Conservation (phyloP, 1,140 invertebrate genomes). For the Cydia strobilella region DNA sequence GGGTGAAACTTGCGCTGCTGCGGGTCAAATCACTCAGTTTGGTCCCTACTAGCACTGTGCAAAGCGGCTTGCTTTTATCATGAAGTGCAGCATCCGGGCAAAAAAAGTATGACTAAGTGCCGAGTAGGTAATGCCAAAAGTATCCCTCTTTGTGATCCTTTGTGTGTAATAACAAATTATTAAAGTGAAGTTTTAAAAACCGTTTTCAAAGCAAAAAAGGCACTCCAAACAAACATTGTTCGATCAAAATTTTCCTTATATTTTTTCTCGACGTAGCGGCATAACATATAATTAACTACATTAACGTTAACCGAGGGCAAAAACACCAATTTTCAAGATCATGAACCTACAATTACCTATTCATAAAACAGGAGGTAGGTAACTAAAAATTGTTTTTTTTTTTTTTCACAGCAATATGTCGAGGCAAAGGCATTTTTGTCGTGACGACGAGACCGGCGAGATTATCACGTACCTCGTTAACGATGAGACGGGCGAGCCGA, state of each 20-base stretch:
- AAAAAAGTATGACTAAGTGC: too few species aligned
- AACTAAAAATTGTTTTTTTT: background rate
- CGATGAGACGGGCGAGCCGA: slow-evolving; percentile 65
- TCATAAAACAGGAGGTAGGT: background rate
- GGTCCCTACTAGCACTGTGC: too few species aligned
- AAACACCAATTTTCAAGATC: background rate
- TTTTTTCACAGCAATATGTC: slow-evolving; percentile 41
- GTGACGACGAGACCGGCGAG: slow-evolving; percentile 67
- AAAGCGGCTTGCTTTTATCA: too few species aligned
- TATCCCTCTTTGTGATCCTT: background rate
- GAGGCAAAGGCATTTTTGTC: slow-evolving; percentile 46
- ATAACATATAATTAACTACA: background rate
- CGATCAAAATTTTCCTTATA: background rate
- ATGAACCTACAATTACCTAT: background rate
- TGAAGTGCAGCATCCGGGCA: too few species aligned
- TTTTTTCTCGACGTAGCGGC: background rate
- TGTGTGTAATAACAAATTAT: background rate
- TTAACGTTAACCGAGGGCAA: background rate
- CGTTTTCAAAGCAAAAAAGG: background rate
- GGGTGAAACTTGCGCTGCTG: too few species aligned
- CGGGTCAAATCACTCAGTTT: too few species aligned
- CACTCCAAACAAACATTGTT: background rate
- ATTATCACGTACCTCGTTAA: slow-evolving; percentile 59
- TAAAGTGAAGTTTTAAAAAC: background rate
- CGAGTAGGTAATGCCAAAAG: background rate